Evolutionary conservation across 2,113 vertebrate species (phyloP), one percentile per base, ranked within the genome.

Genomic region (Antennarius striatus): DNA sequence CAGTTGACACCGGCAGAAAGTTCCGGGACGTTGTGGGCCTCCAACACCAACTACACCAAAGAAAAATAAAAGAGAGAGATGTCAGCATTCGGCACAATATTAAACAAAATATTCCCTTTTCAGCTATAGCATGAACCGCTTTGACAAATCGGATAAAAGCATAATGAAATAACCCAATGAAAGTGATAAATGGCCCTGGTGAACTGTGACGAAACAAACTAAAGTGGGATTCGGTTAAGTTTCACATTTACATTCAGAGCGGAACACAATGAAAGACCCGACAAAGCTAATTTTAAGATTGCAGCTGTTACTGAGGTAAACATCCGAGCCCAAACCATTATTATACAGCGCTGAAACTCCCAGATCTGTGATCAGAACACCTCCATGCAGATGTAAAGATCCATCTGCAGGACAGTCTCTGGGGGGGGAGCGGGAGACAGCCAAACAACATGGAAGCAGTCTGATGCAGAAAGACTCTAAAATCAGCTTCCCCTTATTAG

Each of bases 11-110:
- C 98, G 0, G 95, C 96, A 11, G 97, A 96, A 57, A 99, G 93
- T 85, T 99, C 98, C 0, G 98, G 98, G 28, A 99, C 98, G 0
- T 99, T 99, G 84, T 99, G 96, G 4, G 98, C 97, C 85, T 99
- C 96, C 78, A 99, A 81, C 50, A 98, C 93, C 82, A 99, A 86
- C 98, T 99, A 92, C 0, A 65, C n/a, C 47, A 32, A 71, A 7
- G 16, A 17, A 46, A 49, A 65, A 22, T 80, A 0, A 47, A 14
- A 56, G 22, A 51, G 8, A n/a, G 15, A 10, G 12, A 40, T 13
- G 22, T n/a, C 45, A 49, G 42, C 30, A 48, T 15, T 36, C 6
- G 15, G 0, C 54, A 28, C 6, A 56, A 30, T 10, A 17, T 4
- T 12, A n/a, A 4, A n/a, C 13, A 10, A 7, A 55, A 36, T 42